Evolutionary conservation across 2,888 invertebrate genomes (phyloP).

Genomic region (Ormyrus thymus): DNA sequence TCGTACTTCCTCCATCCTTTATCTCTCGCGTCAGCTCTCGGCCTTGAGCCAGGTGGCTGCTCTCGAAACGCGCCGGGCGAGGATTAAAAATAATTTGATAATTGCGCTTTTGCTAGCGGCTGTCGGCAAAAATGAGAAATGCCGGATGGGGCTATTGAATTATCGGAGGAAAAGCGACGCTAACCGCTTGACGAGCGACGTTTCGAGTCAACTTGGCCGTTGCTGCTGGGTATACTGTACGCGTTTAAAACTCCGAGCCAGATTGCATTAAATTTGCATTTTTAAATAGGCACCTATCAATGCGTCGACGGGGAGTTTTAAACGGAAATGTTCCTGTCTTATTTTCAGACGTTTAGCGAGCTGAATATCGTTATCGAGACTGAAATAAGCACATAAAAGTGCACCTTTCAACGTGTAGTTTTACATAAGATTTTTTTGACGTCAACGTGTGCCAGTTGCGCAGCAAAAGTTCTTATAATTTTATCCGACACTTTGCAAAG

Average conservation of each 20-base stretch:
- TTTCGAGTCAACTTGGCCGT: neutral
- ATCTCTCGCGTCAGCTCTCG: conserved; percentile 43
- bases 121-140: neutral
- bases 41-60: conserved; percentile 26
- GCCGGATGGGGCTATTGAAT: neutral
- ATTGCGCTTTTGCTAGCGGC: conserved; percentile 30
- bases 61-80: conserved; percentile 19
- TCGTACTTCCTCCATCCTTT: conserved; percentile 14
- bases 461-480: neutral
- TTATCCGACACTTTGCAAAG: neutral
- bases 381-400: no score
- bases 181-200: neutral
- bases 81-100: conserved; percentile 30
- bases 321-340: neutral
- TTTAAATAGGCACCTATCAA: neutral
- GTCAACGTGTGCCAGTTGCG: neutral
- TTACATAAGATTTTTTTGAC: neutral
- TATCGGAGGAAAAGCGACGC: conserved; percentile 7
- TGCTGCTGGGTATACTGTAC: neutral
- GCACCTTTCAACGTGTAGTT: neutral
- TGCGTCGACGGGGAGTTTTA: neutral
- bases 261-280: conserved; percentile 13
- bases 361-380: no score
- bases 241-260: neutral
- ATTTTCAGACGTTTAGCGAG: no score